These are phyloP conservation scores for Aradophagus sp. DNA, from an alignment of 1,140 invertebrate species.

Conservation along the genomic window DNA sequence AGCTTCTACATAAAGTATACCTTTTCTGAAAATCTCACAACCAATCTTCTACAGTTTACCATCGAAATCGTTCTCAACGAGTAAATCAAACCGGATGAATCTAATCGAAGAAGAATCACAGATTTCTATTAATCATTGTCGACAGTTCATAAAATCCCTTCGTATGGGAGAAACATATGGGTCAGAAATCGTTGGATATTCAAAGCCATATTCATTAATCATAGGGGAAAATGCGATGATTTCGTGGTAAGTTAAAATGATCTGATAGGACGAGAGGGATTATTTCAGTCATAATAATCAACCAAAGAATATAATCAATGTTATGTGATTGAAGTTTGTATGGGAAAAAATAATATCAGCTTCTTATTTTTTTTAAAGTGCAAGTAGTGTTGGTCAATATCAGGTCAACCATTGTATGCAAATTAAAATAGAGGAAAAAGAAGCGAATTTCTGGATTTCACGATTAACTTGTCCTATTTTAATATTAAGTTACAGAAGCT, in stretches of 20 bases:
- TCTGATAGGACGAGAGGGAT: too few relatives aligned
- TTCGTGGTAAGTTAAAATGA: constrained; percentile 4
- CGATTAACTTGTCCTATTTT: constrained; percentile 57
- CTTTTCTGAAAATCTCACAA: too few relatives aligned
- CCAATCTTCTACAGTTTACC: too few relatives aligned
- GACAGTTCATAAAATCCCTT: constrained; percentile 22
- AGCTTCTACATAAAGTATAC: too few relatives aligned
- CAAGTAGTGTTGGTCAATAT: constrained; percentile 33
- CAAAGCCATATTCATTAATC: constrained; percentile 37
- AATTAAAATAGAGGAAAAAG: not conserved
- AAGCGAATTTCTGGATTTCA: constrained; percentile 7
- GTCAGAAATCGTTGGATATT: constrained; percentile 18
- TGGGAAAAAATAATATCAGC: too few relatives aligned
- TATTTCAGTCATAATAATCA: too few relatives aligned
- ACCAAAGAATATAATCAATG: too few relatives aligned
- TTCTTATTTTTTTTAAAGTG: not conserved
- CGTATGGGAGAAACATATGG: constrained; percentile 11
- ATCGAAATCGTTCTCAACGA: constrained; percentile 4
- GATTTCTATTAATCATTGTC: constrained; percentile 40
- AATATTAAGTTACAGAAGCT: constrained; percentile 57
- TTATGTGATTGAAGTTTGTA: too few relatives aligned
- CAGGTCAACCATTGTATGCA: constrained; percentile 19
- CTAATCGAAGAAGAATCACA: constrained; percentile 22
- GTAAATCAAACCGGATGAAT: constrained; percentile 14
- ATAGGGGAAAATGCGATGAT: constrained; percentile 19